Percentiles rank a stretch among this genome's conserved stretches.
Evolutionary conservation across 2,888 invertebrate genomes (phyloP).

Genomic region (Drosophila rellima): DNA sequence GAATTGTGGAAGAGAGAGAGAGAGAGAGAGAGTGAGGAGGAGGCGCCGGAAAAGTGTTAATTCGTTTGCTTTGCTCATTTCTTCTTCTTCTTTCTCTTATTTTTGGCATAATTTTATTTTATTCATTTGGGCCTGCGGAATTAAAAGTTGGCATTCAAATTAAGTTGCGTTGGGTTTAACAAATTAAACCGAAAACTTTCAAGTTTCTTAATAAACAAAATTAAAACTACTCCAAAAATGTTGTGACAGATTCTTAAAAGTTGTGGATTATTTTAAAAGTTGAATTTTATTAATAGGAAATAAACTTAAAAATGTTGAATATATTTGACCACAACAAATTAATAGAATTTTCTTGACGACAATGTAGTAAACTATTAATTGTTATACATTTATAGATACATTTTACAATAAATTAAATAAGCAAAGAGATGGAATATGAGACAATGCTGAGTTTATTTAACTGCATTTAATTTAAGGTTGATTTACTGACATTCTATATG

Average conservation of each 20-base stretch:
- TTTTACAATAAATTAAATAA: neutral
- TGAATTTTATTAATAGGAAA: too few species aligned
- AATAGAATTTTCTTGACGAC: too few species aligned
- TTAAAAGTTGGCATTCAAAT: slow-evolving; percentile 66
- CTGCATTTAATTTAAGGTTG: neutral
- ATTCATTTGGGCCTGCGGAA: slow-evolving; percentile 41
- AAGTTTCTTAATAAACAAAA: slow-evolving; percentile 37
- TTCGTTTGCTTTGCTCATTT: slow-evolving; percentile 66
- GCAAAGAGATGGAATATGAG: neutral
- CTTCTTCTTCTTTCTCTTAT: slow-evolving; percentile 21
- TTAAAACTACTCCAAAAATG: slow-evolving; percentile 34
- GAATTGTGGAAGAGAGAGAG: neutral
- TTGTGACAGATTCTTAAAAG: neutral
- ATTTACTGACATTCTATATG: slow-evolving; percentile 1
- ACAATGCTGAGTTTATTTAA: neutral
- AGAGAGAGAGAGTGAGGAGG: neutral
- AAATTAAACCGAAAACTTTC: slow-evolving; percentile 49
- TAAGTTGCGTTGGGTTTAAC: slow-evolving; percentile 39
- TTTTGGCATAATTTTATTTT: slow-evolving; percentile 57
- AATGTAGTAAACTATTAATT: too few species aligned
- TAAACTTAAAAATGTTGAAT: too few species aligned
- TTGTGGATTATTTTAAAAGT: too few species aligned
- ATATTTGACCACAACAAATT: too few species aligned
- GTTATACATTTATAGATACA: too few species aligned
- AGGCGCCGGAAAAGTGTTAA: slow-evolving; percentile 63